phyloP scores from a whole-genome alignment of 92 coral and sea anemone genomes.

The Porites evermanni region DNA sequence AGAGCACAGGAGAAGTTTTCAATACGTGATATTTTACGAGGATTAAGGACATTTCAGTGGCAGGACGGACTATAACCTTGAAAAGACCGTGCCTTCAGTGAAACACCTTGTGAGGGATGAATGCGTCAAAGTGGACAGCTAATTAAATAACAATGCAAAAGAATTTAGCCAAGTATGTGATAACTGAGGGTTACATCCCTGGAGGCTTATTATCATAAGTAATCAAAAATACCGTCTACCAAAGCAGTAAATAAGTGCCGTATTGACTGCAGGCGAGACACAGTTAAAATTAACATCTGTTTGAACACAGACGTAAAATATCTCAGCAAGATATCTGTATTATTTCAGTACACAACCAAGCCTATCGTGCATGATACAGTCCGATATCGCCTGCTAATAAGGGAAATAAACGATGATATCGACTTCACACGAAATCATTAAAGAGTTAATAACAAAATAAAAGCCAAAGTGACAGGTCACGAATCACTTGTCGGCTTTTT shows the following conservation, averaged over 20 bases:
- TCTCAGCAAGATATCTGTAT: constrained; percentile 29
- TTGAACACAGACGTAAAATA: constrained; percentile 19
- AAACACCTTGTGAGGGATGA: constrained; percentile 9
- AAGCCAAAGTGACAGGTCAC: constrained; percentile 6
- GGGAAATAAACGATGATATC: constrained; percentile 19
- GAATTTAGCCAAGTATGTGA: constrained; percentile 58
- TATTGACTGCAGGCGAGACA: constrained; percentile 18
- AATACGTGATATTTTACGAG: constrained; percentile 2
- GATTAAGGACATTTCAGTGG: constrained; percentile 30
- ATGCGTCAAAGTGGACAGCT: constrained; percentile 58
- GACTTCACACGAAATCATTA: constrained; percentile 2
- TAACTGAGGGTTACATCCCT: constrained; percentile 47
- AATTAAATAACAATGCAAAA: constrained; percentile 66
- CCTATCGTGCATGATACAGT: constrained; percentile 16
- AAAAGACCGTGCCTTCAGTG: constrained; percentile 1
- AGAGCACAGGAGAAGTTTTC: background rate
- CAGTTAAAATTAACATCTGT: constrained; percentile 38
- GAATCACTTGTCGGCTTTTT: background rate
- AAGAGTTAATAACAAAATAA: constrained; percentile 24
- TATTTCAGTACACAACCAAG: constrained; percentile 6
- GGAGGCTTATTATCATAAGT: constrained; percentile 60
- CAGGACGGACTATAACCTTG: constrained; percentile 19
- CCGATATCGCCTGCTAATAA: constrained; percentile 5
- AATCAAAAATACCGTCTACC: constrained; percentile 39
- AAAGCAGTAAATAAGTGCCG: constrained; percentile 22